Conservation (phyloP, 2,888 invertebrate species). For the Meiosimyza decipiens region DNA sequence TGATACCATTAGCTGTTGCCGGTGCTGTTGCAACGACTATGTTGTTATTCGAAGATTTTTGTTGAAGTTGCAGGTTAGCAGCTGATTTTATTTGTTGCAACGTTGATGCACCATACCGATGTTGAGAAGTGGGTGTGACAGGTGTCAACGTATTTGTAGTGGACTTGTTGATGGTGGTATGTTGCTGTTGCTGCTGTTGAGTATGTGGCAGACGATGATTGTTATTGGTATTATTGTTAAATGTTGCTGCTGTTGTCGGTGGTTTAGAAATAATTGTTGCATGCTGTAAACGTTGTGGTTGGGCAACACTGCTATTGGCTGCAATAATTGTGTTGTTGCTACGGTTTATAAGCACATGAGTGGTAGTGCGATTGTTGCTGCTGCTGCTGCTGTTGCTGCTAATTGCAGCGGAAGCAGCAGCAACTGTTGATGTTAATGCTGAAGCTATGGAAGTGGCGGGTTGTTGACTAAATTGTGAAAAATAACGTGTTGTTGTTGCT, state of each 20-base stretch:
- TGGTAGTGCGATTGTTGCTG: constrained; percentile 40
- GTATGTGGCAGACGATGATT: constrained; percentile 20
- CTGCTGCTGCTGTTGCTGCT: background rate
- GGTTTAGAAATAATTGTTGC: constrained; percentile 47
- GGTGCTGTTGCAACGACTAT: constrained; percentile 21
- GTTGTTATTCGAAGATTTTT: constrained; percentile 26
- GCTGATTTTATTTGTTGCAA: constrained; percentile 17
- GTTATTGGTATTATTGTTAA: constrained; percentile 1
- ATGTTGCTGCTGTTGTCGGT: constrained; percentile 39
- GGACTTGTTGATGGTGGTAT: constrained; percentile 31
- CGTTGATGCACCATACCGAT: constrained; percentile 23
- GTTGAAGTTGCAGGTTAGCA: constrained; percentile 30
- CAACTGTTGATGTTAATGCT: constrained; percentile 36
- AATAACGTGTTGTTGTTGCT: constrained; percentile 52
- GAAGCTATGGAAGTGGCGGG: constrained; percentile 40
- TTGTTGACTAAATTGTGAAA: constrained; percentile 54
- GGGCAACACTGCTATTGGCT: constrained; percentile 42
- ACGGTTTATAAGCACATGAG: constrained; percentile 48
- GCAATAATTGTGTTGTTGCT: constrained; percentile 49
- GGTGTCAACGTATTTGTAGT: constrained; percentile 25
- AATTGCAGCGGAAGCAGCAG: constrained; percentile 39
- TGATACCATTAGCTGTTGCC: constrained; percentile 14
- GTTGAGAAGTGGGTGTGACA: constrained; percentile 17
- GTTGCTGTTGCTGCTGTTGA: constrained; percentile 29
- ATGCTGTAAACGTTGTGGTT: constrained; percentile 46